Conservation (phyloP, 1,140 invertebrate genomes). For the Chrysoperla carnea region DNA sequence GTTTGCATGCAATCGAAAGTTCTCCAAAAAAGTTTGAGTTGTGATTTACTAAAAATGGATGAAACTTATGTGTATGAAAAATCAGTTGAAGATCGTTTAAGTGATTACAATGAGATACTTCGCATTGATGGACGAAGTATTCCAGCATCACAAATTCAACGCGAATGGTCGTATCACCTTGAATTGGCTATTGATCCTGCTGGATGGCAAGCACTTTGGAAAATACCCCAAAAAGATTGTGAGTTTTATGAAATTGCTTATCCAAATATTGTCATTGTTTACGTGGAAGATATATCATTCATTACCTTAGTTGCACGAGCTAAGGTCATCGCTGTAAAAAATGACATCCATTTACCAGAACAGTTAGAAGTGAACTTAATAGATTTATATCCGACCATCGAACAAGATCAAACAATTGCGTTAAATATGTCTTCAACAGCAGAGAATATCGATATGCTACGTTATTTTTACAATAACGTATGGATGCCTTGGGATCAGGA, state of each 20-base stretch:
- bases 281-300: constrained; percentile 29
- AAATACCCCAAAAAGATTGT: constrained; percentile 35
- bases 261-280: constrained; percentile 36
- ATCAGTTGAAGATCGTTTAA: constrained; percentile 30
- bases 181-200: constrained; percentile 34
- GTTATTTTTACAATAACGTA: constrained; percentile 39
- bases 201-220: constrained; percentile 44
- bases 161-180: constrained; percentile 34
- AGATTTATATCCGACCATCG: constrained; percentile 35
- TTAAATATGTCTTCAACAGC: constrained; percentile 25
- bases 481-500: constrained; percentile 47
- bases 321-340: constrained; percentile 35
- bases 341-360: constrained; percentile 34
- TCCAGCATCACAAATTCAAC: constrained; percentile 27
- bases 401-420: constrained; percentile 28
- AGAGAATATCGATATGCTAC: constrained; percentile 29
- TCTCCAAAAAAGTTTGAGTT: too few relatives aligned
- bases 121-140: constrained; percentile 16
- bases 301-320: constrained; percentile 25
- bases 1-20: too few relatives aligned
- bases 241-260: constrained; percentile 34
- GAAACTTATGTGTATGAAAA: constrained; percentile 37
- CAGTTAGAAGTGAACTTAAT: constrained; percentile 32
- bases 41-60: constrained; percentile 11
- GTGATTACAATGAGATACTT: constrained; percentile 32